A percentile compares a stretch with the other conserved stretches of the same genome.
phyloP scores from a whole-genome alignment of 2,113 vertebrate species.

The Tetraodon nigroviridis region DNA sequence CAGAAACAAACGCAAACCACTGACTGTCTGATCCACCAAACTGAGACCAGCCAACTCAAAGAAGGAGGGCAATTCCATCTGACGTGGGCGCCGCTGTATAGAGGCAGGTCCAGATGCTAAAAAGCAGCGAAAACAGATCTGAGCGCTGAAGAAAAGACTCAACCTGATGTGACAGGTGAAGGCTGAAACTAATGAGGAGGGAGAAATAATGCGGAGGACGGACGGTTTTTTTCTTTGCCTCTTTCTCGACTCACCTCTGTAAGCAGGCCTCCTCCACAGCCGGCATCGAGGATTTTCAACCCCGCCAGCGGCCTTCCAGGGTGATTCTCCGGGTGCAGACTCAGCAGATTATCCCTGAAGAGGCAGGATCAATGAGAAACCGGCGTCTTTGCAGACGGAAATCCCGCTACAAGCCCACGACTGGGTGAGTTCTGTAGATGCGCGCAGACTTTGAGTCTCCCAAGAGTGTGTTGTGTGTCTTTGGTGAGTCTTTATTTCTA shows the following conservation, averaged over 20 bases:
- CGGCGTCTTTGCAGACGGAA: not conserved
- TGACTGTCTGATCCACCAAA: conserved; percentile 61
- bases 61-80: conserved; percentile 7
- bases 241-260: conserved; percentile 80
- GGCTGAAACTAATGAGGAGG: conserved; percentile 29
- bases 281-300: conserved; percentile 86
- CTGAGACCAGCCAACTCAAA: conserved; percentile 56
- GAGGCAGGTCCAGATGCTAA: conserved; percentile 8
- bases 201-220: not conserved
- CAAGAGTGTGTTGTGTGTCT: too few species aligned
- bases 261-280: conserved; percentile 92
- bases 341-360: conserved; percentile 88
- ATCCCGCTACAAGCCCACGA: not conserved
- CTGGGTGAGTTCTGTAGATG: too few species aligned
- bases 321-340: conserved; percentile 65
- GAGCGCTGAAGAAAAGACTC: not conserved
- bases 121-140: conserved; percentile 14
- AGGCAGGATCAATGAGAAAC: conserved; percentile 18
- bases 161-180: conserved; percentile 27
- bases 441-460: too few species aligned
- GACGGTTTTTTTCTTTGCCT: not conserved
- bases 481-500: too few species aligned
- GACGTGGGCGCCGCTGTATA: conserved; percentile 29
- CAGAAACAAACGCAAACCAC: conserved; percentile 57
- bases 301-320: conserved; percentile 81